These are phyloP conservation scores for Pogonocherus hispidulus DNA, from an alignment of 2,888 invertebrate genomes.

Conservation along the genomic window DNA sequence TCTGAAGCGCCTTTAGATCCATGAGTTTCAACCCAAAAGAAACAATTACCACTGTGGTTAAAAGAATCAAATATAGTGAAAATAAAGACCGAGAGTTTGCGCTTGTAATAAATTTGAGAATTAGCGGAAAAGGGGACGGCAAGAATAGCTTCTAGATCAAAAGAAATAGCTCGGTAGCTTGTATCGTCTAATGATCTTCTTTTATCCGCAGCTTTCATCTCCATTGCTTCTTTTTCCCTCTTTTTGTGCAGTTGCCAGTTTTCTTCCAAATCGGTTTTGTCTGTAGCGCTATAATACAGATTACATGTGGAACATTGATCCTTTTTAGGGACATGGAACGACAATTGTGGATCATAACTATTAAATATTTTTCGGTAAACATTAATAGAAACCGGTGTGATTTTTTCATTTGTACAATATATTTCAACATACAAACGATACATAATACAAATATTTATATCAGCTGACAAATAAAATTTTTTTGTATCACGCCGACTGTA, in stretches of 20 bases:
- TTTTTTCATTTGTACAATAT: too few relatives aligned
- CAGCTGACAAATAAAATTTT: too few relatives aligned
- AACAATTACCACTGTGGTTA: slow-evolving; percentile 20
- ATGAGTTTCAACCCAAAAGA: slow-evolving; percentile 41
- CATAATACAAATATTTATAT: too few relatives aligned
- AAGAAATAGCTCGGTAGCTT: background rate
- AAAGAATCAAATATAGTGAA: slow-evolving; percentile 44
- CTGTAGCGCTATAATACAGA: background rate
- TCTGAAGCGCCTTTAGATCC: slow-evolving; percentile 42
- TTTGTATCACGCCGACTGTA: too few relatives aligned
- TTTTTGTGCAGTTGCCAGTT: too few relatives aligned
- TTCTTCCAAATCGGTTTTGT: too few relatives aligned
- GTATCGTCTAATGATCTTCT: background rate
- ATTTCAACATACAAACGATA: too few relatives aligned
- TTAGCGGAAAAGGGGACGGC: background rate
- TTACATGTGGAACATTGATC: background rate
- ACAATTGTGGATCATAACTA: background rate
- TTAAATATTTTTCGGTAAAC: too few relatives aligned
- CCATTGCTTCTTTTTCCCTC: background rate
- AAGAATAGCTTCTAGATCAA: slow-evolving; percentile 16
- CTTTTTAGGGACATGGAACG: background rate
- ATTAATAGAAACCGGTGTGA: too few relatives aligned
- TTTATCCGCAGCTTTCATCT: slow-evolving; percentile 6
- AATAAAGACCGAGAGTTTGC: slow-evolving; percentile 38
- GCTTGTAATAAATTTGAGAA: slow-evolving; percentile 23